Base-by-base conservation (phyloP, 1,140 invertebrate genomes). In the Drosophila mayri region DNA sequence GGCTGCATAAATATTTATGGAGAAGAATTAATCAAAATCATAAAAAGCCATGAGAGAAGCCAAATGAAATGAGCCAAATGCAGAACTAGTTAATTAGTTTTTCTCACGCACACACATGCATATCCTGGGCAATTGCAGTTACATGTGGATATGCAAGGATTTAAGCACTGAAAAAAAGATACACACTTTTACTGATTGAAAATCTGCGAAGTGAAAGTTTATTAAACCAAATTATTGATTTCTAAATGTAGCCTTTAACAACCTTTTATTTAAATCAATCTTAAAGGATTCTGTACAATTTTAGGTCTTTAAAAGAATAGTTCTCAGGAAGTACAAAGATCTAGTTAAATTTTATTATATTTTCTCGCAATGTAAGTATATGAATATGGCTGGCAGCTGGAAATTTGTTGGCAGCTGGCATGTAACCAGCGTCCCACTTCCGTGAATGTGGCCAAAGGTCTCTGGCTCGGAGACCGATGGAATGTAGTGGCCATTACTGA, bases 1-100 rank as follows among this genome's bases (percentile, higher is more conserved):
- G 76, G 49, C 77, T 76, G 80, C 80, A 88, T 88, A 81, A 88
- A 88, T 88, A 88, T 88, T 88, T 84, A 88, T 88, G 68, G 85
- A 50, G 67, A 25, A 74, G 88, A 88, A 90, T 88, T 88, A 88
- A 90, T 88, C 84, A 84, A 65, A 78, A 68, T 73, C 74, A 80
- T 79, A 64, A 86, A 79, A 79, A 73, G 67, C 63, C 61, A 38
- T 30, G 55, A 65, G 55, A 59, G 38, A 49, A 49, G 58, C 68
- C 76, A 72, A 79, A 85, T 65, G 52, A 90, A 81, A 84, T 63
- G 63, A 70, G 64, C 32, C 58, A 63, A 76, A 80, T 84, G 72
- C 54, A 83, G 46, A 80, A 67, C 81, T 70, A 88, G 84, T 90
- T 88, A 88, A 88, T 88, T 88, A 90, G 84, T 88, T 88, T 87